Evolutionary conservation across 2,888 invertebrate species (phyloP).

Genomic region (Cetonia aurata): DNA sequence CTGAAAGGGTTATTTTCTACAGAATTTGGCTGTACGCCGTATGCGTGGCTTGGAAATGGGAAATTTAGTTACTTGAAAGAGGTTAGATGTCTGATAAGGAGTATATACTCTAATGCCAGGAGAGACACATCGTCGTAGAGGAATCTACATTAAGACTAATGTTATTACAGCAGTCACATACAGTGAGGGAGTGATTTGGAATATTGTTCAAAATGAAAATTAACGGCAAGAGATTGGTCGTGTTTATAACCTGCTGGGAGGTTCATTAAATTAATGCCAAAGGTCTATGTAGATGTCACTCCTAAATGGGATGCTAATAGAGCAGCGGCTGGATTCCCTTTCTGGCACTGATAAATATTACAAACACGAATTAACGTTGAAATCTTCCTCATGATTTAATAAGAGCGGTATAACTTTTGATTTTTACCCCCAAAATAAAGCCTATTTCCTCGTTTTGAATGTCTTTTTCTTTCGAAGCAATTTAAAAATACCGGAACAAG

Average conservation of each 20-base stretch:
- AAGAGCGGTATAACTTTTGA: too few species aligned
- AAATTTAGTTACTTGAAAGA: constrained; percentile 45
- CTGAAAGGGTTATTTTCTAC: too few species aligned
- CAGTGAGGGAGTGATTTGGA: constrained; percentile 29
- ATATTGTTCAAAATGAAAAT: constrained; percentile 48
- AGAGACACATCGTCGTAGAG: not conserved
- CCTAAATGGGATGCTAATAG: constrained; percentile 45
- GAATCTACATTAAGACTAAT: constrained; percentile 32
- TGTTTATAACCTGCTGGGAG: constrained; percentile 48
- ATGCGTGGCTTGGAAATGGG: constrained; percentile 36
- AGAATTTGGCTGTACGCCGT: too few species aligned
- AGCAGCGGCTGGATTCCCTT: constrained; percentile 1
- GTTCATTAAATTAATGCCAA: constrained; percentile 50
- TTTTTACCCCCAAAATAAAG: too few species aligned
- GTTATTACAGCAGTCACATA: constrained; percentile 26
- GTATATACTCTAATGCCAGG: constrained; percentile 4
- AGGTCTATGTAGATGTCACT: constrained; percentile 45
- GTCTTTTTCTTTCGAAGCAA: too few species aligned
- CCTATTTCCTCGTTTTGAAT: too few species aligned
- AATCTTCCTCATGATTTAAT: not conserved
- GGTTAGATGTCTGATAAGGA: constrained; percentile 44
- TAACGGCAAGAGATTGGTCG: constrained; percentile 48
- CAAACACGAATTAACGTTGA: constrained; percentile 21
- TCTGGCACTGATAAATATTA: constrained; percentile 23
- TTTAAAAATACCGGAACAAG: too few species aligned